Evolutionary conservation across 92 coral and sea anemone species (phyloP).

Genomic region (Umimayanthus kanabou): DNA sequence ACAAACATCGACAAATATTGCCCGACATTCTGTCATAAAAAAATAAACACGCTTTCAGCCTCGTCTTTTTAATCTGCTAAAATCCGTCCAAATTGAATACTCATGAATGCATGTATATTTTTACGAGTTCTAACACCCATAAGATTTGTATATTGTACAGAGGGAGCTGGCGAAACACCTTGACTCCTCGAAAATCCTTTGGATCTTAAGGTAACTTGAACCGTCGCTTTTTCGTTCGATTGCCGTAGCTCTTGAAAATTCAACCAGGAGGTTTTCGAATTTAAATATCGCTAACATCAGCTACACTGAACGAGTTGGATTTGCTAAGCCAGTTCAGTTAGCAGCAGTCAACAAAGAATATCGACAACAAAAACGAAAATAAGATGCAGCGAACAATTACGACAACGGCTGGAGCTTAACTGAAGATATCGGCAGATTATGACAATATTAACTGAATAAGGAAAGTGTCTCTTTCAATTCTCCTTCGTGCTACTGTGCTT

Average conservation of each 20-base stretch:
- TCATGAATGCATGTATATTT: conserved; percentile 16
- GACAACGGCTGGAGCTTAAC: neutral
- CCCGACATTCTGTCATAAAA: conserved; percentile 59
- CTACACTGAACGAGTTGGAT: neutral
- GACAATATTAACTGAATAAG: neutral
- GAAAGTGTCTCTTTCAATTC: neutral
- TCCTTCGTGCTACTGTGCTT: neutral
- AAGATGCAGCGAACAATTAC: neutral
- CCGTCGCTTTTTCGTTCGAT: conserved; percentile 1
- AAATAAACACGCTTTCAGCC: conserved; percentile 51
- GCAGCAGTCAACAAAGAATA: neutral
- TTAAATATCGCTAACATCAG: neutral
- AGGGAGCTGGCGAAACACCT: neutral
- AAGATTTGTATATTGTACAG: neutral
- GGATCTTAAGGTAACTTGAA: conserved; percentile 15
- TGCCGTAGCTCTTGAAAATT: neutral
- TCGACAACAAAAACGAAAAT: neutral
- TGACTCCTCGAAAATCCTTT: neutral
- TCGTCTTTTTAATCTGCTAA: conserved; percentile 55
- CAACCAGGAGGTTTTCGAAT: neutral
- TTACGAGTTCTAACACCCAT: conserved; percentile 12
- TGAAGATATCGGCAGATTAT: neutral
- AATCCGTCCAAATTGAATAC: conserved; percentile 57
- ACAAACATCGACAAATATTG: conserved; percentile 48
- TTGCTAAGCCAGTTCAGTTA: neutral